Evolutionary conservation across 2,113 vertebrate species (phyloP), one percentile per base, ranked within the genome.

Genomic region (Neogobius melanostomus): DNA sequence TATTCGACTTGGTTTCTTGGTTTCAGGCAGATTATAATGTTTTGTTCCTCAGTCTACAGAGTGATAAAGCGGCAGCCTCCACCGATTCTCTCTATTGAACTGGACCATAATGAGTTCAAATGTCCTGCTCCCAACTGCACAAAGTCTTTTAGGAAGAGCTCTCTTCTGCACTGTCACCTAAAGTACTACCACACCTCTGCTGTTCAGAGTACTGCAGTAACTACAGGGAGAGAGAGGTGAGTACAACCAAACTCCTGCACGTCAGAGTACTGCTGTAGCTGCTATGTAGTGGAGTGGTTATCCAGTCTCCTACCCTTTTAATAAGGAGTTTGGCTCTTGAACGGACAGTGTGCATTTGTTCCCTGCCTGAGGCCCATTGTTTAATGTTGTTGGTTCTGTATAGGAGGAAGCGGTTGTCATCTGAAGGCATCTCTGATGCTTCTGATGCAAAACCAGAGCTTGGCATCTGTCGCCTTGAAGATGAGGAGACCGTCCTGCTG

Each of bases 121-220:
- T 99, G 97, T 90, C 95, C 94, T 10, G 90, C 95, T 43, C 87
- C 90, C 9, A 95, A 94, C 89, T 99, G 97, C 89, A 91, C 91
- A 56, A 99, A 99, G 89, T 95, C 94, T 28, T 99, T 98, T 90
- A 95, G 97, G 90, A 99, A 98, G 93, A 95, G 95, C 16, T 96
- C 97, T 80, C 89, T 99, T 71, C 89, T 98, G 75, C 95, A 98
- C 91, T 97, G 97, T 91, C 97, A 99, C 90, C 95, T 98, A 93
- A 99, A 99, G 82, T 98, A 99, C 87, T 99, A 98, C 89, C 97
- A 99, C 80, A 94, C 93, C 1, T 94, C 17, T 28, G 53, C 53
- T 56, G 53, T 56, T 28, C 53, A 56, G 53, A 56, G 53, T 56
- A 28, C 53, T 56, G 17, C n/a, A 56, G 53, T 56, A 28, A 28